phyloP scores from a whole-genome alignment of 2,113 vertebrate genomes.

The Oplegnathus fasciatus region DNA sequence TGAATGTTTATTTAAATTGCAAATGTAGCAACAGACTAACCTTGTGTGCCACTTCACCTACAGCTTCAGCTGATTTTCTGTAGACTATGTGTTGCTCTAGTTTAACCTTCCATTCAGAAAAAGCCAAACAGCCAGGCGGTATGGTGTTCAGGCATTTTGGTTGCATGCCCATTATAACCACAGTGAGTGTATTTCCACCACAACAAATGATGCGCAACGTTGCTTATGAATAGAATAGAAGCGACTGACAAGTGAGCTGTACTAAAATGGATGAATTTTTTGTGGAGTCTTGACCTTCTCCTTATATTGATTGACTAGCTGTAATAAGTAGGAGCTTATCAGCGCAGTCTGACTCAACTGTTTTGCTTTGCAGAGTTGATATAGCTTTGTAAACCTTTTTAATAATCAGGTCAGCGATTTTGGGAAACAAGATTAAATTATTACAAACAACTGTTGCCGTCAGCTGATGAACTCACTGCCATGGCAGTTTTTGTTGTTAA shows the following conservation, averaged over 20 bases:
- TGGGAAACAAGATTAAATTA: background rate
- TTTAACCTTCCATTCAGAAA: background rate
- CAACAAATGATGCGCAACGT: background rate
- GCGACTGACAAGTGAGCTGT: background rate
- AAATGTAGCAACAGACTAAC: slow-evolving; percentile 2
- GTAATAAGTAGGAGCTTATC: background rate
- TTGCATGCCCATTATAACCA: background rate
- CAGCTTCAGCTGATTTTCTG: background rate
- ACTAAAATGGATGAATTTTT: too few species aligned
- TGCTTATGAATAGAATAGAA: background rate
- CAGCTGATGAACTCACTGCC: background rate
- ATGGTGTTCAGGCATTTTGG: background rate
- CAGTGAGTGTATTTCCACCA: background rate
- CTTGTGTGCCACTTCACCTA: background rate
- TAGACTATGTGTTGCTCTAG: background rate
- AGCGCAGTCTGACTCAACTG: background rate
- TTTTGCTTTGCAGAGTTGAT: background rate
- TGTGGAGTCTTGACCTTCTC: background rate
- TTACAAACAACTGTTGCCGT: background rate
- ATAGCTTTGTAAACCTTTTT: background rate
- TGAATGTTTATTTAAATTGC: slow-evolving; percentile 28
- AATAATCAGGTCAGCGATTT: background rate
- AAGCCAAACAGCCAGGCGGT: background rate
- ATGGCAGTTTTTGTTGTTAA: background rate
- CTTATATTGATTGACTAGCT: background rate